Evolutionary conservation across 2,113 vertebrate species (phyloP), one percentile per base, ranked within the genome.

Genomic region (Gasterosteus nipponicus): DNA sequence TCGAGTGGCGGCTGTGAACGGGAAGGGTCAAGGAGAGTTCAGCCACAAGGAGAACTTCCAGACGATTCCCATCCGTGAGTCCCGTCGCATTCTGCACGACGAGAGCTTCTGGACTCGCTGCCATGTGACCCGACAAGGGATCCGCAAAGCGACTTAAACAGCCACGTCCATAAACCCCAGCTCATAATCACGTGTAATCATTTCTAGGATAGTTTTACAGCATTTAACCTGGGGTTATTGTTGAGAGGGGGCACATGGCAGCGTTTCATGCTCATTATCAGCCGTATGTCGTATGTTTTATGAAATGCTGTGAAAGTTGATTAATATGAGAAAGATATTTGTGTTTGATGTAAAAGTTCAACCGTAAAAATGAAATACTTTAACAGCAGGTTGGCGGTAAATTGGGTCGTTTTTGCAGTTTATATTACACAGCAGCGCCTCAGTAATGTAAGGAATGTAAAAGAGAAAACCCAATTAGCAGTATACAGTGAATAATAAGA

Each of bases 21-120:
- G 98, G 64, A 99, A 99, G 94, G 98, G 98, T 1, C 96, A 96
- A 94, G 98, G 98, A 22, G 97, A 98, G 70, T 98, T 97, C 83
- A 99, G 98, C 89, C 97, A 96, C 94, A 96, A 86, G 0, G 96
- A 98, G 91, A 94, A 92, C 84, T 99, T 99, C 91, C 97, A 99
- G 90, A 99, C 97, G 1, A 85, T 99, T 77, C 97, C 98, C 80
- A 97, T 99, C 87, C 95, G 98, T 99, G 86, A 97, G 98, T 97
- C 87, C 29, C 35, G 35, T 38, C 5, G 33, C 33, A 35, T 35
- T 38, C 35, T 26, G 22, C 22, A 5, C 35, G 7, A 38, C 35
- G 5, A 74, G 51, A 78, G 59, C 42, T 7, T 44, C 26, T 54
- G 26, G 2, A 2, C 12, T 42, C 14, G 1, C 46, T 58, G 12